Percentiles rank a stretch among this genome's conserved stretches.
Evolutionary conservation across 1,140 invertebrate genomes (phyloP).

Genomic region (Polyergus mexicanus): DNA sequence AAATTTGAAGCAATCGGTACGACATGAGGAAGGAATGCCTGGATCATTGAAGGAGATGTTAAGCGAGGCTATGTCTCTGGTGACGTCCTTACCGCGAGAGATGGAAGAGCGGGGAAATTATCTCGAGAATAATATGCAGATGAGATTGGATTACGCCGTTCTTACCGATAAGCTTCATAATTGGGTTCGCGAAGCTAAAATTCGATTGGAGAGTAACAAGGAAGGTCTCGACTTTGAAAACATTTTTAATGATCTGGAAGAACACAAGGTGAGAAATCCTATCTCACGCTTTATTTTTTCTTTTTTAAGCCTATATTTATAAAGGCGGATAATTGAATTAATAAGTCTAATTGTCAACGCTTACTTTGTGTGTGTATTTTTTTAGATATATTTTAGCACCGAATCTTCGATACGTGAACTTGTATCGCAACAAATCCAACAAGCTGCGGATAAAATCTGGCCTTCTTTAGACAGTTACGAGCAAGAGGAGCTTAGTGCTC

Average conservation of each 20-base stretch:
- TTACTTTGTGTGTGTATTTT: background rate
- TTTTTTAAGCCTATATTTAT: background rate
- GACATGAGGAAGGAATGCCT: slow-evolving; percentile 92
- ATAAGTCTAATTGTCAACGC: background rate
- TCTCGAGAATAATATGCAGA: slow-evolving; percentile 92
- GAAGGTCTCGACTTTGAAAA: slow-evolving; percentile 96
- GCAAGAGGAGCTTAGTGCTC: slow-evolving; percentile 93
- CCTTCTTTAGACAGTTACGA: slow-evolving; percentile 92
- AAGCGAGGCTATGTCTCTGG: slow-evolving; percentile 92
- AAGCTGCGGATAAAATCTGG: slow-evolving; percentile 95
- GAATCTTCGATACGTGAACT: slow-evolving; percentile 92
- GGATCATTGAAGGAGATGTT: slow-evolving; percentile 93
- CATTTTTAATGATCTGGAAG: slow-evolving; percentile 92
- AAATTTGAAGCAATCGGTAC: slow-evolving; percentile 90
- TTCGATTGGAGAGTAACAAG: slow-evolving; percentile 91
- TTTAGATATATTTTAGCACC: slow-evolving; percentile 91
- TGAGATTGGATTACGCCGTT: slow-evolving; percentile 91
- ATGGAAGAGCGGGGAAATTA: slow-evolving; percentile 93
- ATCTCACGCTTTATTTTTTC: background rate
- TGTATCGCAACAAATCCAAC: slow-evolving; percentile 93
- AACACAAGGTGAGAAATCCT: slow-evolving; percentile 90
- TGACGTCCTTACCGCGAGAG: slow-evolving; percentile 92
- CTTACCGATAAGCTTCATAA: slow-evolving; percentile 92
- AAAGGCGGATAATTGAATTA: background rate
- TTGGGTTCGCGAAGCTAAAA: slow-evolving; percentile 95